A percentile compares a stretch with the other conserved stretches of the same genome.
These are phyloP conservation scores for Monochamus saltuarius DNA, from an alignment of 1,140 invertebrate genomes.

Conservation along the genomic window DNA sequence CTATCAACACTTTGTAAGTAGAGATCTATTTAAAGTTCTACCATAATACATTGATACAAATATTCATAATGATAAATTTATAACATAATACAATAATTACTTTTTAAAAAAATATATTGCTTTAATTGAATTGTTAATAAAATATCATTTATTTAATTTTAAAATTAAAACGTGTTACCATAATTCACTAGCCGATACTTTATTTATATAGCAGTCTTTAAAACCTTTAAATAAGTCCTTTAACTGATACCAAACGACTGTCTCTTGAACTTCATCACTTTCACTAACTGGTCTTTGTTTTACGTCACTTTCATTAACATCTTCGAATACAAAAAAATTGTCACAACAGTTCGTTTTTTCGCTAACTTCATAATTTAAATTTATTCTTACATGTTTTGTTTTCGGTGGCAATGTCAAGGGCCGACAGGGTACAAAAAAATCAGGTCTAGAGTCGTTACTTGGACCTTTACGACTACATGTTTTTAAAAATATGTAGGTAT, in stretches of 20 bases:
- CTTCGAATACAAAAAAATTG: constrained; percentile 32
- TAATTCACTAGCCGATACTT: constrained; percentile 35
- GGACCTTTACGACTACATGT: constrained; percentile 2
- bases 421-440: constrained; percentile 27
- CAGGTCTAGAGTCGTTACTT: background rate
- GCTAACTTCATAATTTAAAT: constrained; percentile 19
- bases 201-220: constrained; percentile 41
- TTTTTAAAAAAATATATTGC: no score
- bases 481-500: constrained; percentile 36
- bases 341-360: constrained; percentile 29
- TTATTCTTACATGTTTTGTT: constrained; percentile 30
- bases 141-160: no score
- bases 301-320: constrained; percentile 6
- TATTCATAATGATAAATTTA: no score
- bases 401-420: constrained; percentile 22
- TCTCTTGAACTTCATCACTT: constrained; percentile 12
- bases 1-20: no score
- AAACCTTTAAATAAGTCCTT: constrained; percentile 34
- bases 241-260: constrained; percentile 31
- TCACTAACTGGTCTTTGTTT: background rate
- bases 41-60: no score
- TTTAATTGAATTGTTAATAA: no score
- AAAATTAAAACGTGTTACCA: constrained; percentile 27
- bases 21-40: no score
- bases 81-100: no score